Evolutionary conservation across 2,797 vertebrate species (phyloP).

Genomic region (Chlorospingus flavigularis): DNA sequence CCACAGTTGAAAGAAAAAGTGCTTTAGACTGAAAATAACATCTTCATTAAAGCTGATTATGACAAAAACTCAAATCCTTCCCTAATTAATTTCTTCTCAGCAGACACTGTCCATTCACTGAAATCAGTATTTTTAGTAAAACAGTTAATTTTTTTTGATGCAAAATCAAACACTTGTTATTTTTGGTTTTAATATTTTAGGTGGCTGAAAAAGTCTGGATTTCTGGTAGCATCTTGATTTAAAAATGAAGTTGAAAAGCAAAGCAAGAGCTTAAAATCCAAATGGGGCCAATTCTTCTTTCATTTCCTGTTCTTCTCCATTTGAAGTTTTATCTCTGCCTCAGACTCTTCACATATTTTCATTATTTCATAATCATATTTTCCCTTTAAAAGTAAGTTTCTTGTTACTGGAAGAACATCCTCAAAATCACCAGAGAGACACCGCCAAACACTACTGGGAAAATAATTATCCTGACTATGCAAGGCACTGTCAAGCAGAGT

Average conservation of each 20-base stretch:
- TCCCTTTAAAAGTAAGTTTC: neutral
- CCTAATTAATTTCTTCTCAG: neutral
- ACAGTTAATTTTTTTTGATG: neutral
- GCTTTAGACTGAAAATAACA: neutral
- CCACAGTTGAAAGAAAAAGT: neutral
- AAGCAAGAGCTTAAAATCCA: slow-evolving; percentile 4
- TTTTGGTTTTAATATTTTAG: neutral
- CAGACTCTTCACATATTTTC: slow-evolving; percentile 3
- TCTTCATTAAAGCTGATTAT: neutral
- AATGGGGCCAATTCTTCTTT: neutral
- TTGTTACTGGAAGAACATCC: slow-evolving; percentile 20
- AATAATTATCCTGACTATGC: neutral
- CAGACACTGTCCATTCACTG: neutral
- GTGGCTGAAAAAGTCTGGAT: neutral
- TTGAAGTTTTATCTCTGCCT: slow-evolving; percentile 44
- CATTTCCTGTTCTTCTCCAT: slow-evolving; percentile 44
- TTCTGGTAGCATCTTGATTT: neutral
- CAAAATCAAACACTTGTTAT: neutral
- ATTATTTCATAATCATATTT: slow-evolving; percentile 41
- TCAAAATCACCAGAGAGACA: slow-evolving; percentile 23
- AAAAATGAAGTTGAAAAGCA: neutral
- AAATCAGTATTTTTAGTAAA: neutral
- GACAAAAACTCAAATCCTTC: neutral
- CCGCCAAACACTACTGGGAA: neutral
- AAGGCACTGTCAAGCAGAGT: neutral